Percentiles rank a stretch among this genome's conserved stretches.
Conservation (phyloP, 2,797 vertebrate genomes). For the Thripadectes ignobilis region DNA sequence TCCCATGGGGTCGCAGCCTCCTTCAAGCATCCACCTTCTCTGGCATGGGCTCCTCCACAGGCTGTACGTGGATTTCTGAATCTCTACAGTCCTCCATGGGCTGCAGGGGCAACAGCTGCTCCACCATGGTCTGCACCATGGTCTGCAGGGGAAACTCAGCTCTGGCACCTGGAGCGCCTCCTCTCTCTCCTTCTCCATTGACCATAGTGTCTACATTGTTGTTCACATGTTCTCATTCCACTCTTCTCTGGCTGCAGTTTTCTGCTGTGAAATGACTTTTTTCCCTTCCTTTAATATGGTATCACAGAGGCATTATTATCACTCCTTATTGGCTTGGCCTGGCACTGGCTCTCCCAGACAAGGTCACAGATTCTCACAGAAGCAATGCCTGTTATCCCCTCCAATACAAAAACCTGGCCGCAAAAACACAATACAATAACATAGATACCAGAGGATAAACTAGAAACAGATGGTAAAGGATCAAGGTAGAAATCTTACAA, state of each 20-base stretch:
- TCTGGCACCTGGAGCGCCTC: not conserved
- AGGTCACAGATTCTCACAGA: not conserved
- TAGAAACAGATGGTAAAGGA: not conserved
- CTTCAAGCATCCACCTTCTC: not conserved
- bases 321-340: not conserved
- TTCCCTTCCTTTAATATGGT: not conserved
- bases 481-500: not conserved
- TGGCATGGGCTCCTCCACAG: not conserved
- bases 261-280: not conserved
- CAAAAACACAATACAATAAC: not conserved
- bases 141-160: not conserved
- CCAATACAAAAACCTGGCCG: not conserved
- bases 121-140: not conserved
- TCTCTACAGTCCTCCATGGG: not conserved
- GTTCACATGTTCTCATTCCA: not conserved
- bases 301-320: not conserved
- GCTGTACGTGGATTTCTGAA: not conserved
- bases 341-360: not conserved
- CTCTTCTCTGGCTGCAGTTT: not conserved
- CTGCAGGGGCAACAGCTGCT: not conserved
- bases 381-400: not conserved
- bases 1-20: not conserved
- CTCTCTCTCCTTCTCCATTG: not conserved
- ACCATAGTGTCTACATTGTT: not conserved
- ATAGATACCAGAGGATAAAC: not conserved